Evolutionary conservation across 2,888 invertebrate genomes (phyloP).

Genomic region (Teleiodes luculella): DNA sequence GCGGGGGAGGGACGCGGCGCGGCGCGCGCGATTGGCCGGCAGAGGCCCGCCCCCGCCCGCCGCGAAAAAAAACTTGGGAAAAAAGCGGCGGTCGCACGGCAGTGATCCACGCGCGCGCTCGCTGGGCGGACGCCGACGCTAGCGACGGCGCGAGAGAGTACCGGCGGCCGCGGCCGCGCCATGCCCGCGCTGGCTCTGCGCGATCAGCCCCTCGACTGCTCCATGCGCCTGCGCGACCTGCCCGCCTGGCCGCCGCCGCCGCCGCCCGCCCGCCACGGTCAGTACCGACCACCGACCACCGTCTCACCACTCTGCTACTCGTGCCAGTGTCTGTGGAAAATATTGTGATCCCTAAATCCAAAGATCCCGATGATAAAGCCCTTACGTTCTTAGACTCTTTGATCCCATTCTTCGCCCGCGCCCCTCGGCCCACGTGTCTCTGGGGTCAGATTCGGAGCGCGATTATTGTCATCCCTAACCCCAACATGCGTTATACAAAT

Average conservation of each 20-base stretch:
- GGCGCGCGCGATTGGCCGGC: constrained; percentile 47
- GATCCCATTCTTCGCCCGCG: constrained; percentile 27
- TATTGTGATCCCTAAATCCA: constrained; percentile 12
- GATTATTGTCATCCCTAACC: constrained; percentile 35
- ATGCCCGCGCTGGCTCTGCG: constrained; percentile 82
- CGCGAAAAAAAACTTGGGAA: constrained; percentile 56
- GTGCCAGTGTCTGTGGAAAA: constrained; percentile 11
- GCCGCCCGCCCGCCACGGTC: constrained; percentile 53
- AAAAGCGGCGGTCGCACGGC: constrained; percentile 63
- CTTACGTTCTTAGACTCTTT: constrained; percentile 15
- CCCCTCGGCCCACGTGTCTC: constrained; percentile 24
- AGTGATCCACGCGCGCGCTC: constrained; percentile 70
- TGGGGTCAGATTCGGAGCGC: constrained; percentile 28
- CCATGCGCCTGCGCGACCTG: constrained; percentile 79
- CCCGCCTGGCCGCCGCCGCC: constrained; percentile 63
- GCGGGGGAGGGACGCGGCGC: constrained; percentile 30
- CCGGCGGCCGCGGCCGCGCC: constrained; percentile 78
- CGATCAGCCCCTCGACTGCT: constrained; percentile 86
- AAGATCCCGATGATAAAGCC: constrained; percentile 6
- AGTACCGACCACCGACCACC: constrained; percentile 36
- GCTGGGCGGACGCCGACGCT: constrained; percentile 59
- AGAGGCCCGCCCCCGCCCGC: constrained; percentile 58
- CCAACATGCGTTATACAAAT: constrained; percentile 32
- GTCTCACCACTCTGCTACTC: constrained; percentile 20
- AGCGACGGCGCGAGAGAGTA: constrained; percentile 69